phyloP scores from a whole-genome alignment of 2,113 vertebrate genomes.

The Morphnarchus princeps region DNA sequence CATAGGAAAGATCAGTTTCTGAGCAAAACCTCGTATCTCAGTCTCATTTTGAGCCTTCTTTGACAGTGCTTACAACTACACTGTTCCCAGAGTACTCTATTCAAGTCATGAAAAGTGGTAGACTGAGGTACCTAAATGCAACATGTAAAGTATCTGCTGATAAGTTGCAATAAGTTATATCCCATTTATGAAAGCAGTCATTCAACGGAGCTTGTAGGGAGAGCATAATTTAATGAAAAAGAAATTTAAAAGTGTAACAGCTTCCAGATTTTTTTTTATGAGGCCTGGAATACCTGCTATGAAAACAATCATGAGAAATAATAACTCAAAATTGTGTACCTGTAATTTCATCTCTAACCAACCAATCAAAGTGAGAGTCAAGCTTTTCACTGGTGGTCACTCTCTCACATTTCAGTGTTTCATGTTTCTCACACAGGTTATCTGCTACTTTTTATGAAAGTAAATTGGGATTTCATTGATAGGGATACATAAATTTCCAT shows the following conservation, averaged over 20 bases:
- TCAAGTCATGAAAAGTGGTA: background rate
- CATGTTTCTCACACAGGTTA: background rate
- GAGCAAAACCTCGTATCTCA: background rate
- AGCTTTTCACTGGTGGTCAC: background rate
- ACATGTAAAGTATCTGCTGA: background rate
- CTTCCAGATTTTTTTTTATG: background rate
- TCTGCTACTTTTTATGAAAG: background rate
- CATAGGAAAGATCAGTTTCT: background rate
- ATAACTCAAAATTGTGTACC: background rate
- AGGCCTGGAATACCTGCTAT: background rate
- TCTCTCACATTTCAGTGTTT: background rate
- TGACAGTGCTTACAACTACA: background rate
- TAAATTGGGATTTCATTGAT: background rate
- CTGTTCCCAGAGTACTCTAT: background rate
- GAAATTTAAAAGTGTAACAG: background rate
- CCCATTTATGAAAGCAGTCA: background rate
- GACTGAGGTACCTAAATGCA: background rate
- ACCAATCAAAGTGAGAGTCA: background rate
- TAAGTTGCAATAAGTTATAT: background rate
- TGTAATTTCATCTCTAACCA: background rate
- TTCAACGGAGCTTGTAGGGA: background rate
- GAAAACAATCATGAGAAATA: background rate
- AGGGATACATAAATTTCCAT: background rate
- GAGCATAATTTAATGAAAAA: background rate
- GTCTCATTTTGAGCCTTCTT: background rate